phyloP scores from a whole-genome alignment of 2,113 vertebrate genomes.

The Vanacampus margaritifer region DNA sequence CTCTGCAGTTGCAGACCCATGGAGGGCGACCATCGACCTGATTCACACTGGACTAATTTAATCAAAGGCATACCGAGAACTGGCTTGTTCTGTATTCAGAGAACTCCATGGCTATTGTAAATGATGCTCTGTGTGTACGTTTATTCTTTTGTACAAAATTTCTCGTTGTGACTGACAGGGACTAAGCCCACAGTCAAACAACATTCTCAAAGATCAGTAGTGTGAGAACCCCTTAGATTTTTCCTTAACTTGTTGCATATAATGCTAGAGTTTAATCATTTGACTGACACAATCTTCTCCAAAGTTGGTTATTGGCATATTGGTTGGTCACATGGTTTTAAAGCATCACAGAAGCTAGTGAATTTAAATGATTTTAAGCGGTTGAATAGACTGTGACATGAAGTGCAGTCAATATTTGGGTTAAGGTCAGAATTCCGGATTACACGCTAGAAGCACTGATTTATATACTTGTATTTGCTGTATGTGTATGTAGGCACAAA shows the following conservation, averaged over 20 bases:
- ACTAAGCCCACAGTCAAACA: too few relatives aligned
- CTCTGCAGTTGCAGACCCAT: slow-evolving; percentile 27
- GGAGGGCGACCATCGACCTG: slow-evolving; percentile 37
- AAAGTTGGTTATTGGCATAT: not conserved
- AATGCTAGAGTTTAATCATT: too few relatives aligned
- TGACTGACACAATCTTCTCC: too few relatives aligned
- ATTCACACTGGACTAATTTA: slow-evolving; percentile 54
- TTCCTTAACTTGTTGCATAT: not conserved
- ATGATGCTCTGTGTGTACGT: not conserved
- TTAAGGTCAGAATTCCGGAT: too few relatives aligned
- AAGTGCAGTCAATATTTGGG: not conserved
- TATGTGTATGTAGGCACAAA: too few relatives aligned
- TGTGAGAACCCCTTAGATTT: too few relatives aligned
- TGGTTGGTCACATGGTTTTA: not conserved
- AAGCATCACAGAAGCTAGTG: too few relatives aligned
- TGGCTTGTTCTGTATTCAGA: slow-evolving; percentile 24
- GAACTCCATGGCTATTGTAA: slow-evolving; percentile 12
- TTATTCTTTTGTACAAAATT: not conserved
- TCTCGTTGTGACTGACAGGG: not conserved
- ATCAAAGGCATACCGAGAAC: slow-evolving; percentile 39
- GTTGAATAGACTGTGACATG: not conserved
- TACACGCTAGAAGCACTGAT: too few relatives aligned
- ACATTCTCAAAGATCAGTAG: too few relatives aligned
- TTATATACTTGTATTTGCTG: too few relatives aligned
- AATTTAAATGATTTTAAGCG: too few relatives aligned